Base-by-base conservation (phyloP, 2,888 invertebrate species). In the Clostera curtula region DNA sequence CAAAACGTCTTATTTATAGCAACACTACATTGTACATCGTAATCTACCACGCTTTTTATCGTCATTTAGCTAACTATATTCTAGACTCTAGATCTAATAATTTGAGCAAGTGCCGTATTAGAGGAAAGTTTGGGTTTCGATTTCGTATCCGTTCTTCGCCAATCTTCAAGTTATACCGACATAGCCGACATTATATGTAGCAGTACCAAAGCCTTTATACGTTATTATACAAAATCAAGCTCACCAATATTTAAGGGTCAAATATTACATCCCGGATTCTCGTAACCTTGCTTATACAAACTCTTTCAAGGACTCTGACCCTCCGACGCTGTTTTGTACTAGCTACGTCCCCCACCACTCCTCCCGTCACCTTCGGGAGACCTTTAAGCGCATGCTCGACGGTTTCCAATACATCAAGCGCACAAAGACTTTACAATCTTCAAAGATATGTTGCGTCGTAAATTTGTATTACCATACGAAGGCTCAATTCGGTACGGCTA, bases 281-380 rank as follows among this genome's bases (percentile, higher is more conserved):
- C 49, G 42, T 63, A 68, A 68, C 65, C 66, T 72, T 67, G 66
- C 56, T 49, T 52, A 67, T 63, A 58, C 45, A 33, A 34, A 55
- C 41, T 49, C 45, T 53, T 61, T 70, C 68, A 74, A 75, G 74
- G 74, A 62, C 72, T 48, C 34, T 27, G n/a, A n/a, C n/a, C n/a
- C 40, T 36, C 40, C 42, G 48, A 49, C 58, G 43, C 39, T 41
- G 49, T 49, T 40, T 42, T 57, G 55, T 62, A 60, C 59, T 46
- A 14, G 54, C 54, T 56, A 39, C 40, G 39, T 48, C 46, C 52
- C 56, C 56, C 56, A 51, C 44, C 50, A 31, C 34, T 30, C 43
- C 34, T 32, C 35, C 49, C 30, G 34, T 37, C 36, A 49, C 41
- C 45, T 40, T 40, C 33, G 45, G 29, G 34, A 36, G 31, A 39